Percentiles rank a stretch among this genome's conserved stretches.
phyloP scores from a whole-genome alignment of 2,797 vertebrate genomes.

The Cossypha niveicapilla region DNA sequence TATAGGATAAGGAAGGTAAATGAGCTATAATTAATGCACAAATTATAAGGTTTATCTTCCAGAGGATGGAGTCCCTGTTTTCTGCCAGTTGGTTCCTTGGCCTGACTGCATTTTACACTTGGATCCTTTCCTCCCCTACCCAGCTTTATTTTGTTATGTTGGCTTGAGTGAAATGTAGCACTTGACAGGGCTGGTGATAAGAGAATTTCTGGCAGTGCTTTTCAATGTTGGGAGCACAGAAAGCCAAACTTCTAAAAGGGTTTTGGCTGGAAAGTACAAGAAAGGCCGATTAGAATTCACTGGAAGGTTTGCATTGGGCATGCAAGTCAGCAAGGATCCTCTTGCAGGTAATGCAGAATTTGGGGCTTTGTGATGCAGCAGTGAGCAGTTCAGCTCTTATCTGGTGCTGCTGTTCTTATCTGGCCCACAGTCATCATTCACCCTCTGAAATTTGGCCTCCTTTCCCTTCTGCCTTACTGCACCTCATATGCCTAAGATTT shows the following conservation, averaged over 20 bases:
- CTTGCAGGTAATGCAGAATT: background rate
- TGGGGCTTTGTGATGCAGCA: background rate
- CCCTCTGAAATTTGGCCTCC: background rate
- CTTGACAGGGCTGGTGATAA: background rate
- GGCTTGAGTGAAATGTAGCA: background rate
- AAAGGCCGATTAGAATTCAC: background rate
- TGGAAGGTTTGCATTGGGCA: accelerated
- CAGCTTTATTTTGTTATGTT: background rate
- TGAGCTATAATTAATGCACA: background rate
- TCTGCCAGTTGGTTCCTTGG: background rate
- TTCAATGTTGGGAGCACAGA: background rate
- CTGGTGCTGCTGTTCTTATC: background rate
- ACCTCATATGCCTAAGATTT: background rate
- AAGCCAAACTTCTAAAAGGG: background rate
- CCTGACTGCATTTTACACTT: background rate
- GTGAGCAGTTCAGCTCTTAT: background rate
- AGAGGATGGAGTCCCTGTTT: background rate
- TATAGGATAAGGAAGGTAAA: background rate
- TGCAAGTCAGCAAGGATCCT: background rate
- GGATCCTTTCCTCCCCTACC: background rate
- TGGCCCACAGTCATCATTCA: background rate
- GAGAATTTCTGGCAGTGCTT: background rate
- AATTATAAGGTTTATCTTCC: background rate
- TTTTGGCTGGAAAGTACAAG: background rate
- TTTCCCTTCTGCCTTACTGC: background rate